Evolutionary conservation across 2,888 invertebrate species (phyloP), one percentile per base, ranked within the genome.

Genomic region (Linyphia triangularis): DNA sequence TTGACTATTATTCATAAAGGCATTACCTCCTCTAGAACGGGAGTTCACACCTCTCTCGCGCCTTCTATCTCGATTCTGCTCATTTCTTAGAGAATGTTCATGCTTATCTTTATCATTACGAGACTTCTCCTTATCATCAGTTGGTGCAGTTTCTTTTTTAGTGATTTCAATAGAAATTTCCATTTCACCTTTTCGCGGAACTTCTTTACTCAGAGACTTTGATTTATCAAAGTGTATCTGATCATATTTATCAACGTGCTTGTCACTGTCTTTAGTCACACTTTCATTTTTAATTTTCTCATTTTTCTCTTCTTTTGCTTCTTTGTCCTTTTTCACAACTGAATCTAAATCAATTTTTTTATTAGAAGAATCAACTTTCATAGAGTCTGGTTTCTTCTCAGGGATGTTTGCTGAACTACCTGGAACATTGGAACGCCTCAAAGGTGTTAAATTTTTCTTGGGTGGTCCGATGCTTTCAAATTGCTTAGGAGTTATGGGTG

Each of bases 51-150:
- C 91, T 72, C 91, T 90, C 51, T 92, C 89, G 61, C 81, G 22
- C 78, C 86, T 43, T 24, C 73, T 40, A 67, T 81, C 81, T 63
- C 86, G n/a, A 82, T 84, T 85, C 19, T 69, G 82, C 33, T 89
- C 85, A 77, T 77, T 85, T 72, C 85, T 81, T 13, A 26, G n/a
- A 13, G 69, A 79, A 70, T 85, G 81, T 26, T 89, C 89, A 81
- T 89, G 81, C 63, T 88, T 86, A 26, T 89, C 79, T 69, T 85
- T 86, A 40, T 69, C 75, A 69, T 43, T 40, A 6, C 67, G 57
- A 24, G 95, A 95, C 3, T 94, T 94, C 91, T 95, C 95, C 83
- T 95, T 90, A 9, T 89, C 89, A 22, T 77, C 81, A 6, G 51
- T 22, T 63, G 33, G 37, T 33, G 59, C 16, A 33, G n/a, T 40